phyloP scores from a whole-genome alignment of 2,113 vertebrate genomes.

The Neodontobutis hainanensis region DNA sequence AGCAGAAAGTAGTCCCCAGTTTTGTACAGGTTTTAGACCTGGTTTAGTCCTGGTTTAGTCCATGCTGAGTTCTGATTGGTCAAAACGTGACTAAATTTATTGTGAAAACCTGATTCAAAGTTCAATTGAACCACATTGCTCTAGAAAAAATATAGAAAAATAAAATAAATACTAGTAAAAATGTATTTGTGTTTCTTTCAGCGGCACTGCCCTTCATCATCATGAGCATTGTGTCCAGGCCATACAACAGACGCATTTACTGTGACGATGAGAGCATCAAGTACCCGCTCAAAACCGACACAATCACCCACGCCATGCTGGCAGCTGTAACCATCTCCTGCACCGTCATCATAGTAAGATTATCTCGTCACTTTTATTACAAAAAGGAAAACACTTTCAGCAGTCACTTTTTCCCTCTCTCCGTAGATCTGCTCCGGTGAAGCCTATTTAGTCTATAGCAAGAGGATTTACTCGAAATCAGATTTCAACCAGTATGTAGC shows the following conservation, averaged over 20 bases:
- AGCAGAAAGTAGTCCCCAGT: background rate
- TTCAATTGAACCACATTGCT: too few species aligned
- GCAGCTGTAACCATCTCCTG: conserved; percentile 88
- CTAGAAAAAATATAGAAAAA: conserved; percentile 8
- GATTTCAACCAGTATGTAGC: conserved; percentile 91
- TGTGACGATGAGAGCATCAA: conserved; percentile 89
- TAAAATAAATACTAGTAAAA: background rate
- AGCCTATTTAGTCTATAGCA: conserved; percentile 88
- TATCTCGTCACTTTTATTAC: background rate
- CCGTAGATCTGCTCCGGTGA: conserved; percentile 86
- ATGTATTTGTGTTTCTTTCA: conserved; percentile 57
- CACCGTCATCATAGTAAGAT: conserved; percentile 88
- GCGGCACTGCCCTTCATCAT: conserved; percentile 87
- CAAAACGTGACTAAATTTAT: too few species aligned
- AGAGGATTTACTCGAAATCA: conserved; percentile 88
- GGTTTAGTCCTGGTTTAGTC: too few species aligned
- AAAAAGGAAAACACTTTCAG: background rate
- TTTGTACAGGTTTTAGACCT: too few species aligned
- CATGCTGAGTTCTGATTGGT: too few species aligned
- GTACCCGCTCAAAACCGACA: conserved; percentile 89
- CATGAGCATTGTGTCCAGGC: conserved; percentile 85
- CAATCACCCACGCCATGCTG: conserved; percentile 91
- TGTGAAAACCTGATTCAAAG: background rate
- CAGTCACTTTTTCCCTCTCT: background rate
- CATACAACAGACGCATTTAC: conserved; percentile 88